Conservation (phyloP, 2,888 invertebrate species). For the Mythimna lalbum region DNA sequence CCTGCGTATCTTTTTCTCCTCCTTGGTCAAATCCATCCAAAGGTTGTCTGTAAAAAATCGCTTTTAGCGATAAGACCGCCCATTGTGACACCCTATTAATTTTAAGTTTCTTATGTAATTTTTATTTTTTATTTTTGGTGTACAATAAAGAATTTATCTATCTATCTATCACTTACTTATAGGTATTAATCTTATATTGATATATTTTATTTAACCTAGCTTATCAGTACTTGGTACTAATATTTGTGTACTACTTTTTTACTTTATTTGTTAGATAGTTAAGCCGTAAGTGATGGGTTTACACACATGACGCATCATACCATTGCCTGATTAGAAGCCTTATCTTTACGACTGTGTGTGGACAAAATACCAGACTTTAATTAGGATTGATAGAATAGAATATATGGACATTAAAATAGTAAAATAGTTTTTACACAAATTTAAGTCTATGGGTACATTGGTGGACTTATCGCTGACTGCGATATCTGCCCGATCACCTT, state of each 20-base stretch:
- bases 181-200: slow-evolving; percentile 14
- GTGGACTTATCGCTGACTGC: too few species aligned
- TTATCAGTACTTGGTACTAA: slow-evolving; percentile 31
- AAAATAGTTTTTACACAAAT: background rate
- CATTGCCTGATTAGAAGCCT: slow-evolving; percentile 62
- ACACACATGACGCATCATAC: slow-evolving; percentile 55
- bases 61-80: too few species aligned
- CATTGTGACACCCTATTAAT: too few species aligned
- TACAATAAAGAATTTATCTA: too few species aligned
- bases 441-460: too few species aligned
- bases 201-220: slow-evolving; percentile 28
- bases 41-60: too few species aligned
- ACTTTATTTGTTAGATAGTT: slow-evolving; percentile 39
- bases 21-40: too few species aligned
- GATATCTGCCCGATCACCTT: too few species aligned
- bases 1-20: too few species aligned
- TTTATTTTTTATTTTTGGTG: too few species aligned
- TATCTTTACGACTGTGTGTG: slow-evolving; percentile 54
- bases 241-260: slow-evolving; percentile 49
- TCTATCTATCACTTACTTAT: too few species aligned
- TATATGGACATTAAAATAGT: background rate
- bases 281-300: slow-evolving; percentile 30
- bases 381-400: background rate
- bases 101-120: too few species aligned
- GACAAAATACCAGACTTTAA: slow-evolving; percentile 1